A percentile compares a stretch with the other conserved stretches of the same genome.
Conservation (phyloP, 2,797 vertebrate species). For the Peromyscus attwateri region DNA sequence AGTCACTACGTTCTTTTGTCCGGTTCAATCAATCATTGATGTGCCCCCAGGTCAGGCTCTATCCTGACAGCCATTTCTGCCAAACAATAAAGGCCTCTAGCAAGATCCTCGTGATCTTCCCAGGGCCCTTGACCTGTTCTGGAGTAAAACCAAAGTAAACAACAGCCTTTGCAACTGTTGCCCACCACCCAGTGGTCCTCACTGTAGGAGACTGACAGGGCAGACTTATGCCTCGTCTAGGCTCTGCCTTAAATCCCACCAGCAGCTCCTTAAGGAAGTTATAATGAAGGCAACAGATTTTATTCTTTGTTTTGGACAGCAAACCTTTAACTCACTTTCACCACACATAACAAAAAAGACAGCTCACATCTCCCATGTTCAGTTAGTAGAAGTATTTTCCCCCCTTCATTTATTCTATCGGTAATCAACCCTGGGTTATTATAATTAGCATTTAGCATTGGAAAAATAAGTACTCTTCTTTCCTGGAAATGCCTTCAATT, state of each 20-base stretch:
- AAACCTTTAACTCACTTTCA: conserved; percentile 63
- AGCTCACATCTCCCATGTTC: conserved; percentile 60
- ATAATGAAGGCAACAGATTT: background rate
- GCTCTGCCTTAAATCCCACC: background rate
- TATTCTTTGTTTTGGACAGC: conserved; percentile 43
- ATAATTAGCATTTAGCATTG: conserved; percentile 82
- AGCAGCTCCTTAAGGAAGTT: background rate
- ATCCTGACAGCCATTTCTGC: background rate
- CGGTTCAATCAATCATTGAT: background rate
- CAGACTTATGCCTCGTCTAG: background rate
- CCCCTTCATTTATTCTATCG: conserved; percentile 75
- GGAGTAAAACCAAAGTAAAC: background rate
- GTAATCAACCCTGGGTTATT: conserved; percentile 79
- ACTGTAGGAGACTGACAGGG: background rate
- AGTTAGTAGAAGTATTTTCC: conserved; percentile 71
- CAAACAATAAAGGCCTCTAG: background rate
- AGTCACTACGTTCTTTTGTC: background rate
- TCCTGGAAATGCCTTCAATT: conserved; percentile 84
- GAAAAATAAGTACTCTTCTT: conserved; percentile 79
- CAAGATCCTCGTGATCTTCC: background rate
- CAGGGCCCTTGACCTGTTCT: background rate
- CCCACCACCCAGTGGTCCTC: background rate
- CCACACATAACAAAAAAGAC: background rate
- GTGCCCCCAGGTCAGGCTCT: background rate
- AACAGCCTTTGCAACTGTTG: background rate